Evolutionary conservation across 2,888 invertebrate genomes (phyloP).

Genomic region (Rhopalosiphum nymphaeae): DNA sequence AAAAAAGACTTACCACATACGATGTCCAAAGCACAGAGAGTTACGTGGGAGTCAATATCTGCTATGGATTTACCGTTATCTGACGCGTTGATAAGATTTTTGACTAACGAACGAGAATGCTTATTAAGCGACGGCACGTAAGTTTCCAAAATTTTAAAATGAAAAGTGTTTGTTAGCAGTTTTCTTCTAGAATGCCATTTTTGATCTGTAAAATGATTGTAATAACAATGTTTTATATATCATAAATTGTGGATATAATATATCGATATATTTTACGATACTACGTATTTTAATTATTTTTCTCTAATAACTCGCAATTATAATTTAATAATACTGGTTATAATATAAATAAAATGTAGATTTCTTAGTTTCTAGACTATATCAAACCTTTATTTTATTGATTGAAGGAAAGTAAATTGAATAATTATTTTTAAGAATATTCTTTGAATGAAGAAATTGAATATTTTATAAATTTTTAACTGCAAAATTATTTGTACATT

Average conservation of each 20-base stretch:
- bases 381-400: too few relatives aligned
- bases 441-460: too few relatives aligned
- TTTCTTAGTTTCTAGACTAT: too few relatives aligned
- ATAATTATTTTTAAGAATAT: too few relatives aligned
- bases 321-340: too few relatives aligned
- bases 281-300: too few relatives aligned
- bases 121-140: constrained; percentile 77
- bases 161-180: constrained; percentile 79
- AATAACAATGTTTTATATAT: background rate
- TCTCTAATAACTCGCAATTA: too few relatives aligned
- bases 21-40: constrained; percentile 65
- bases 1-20: constrained; percentile 64
- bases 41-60: constrained; percentile 17
- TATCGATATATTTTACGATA: too few relatives aligned
- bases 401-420: too few relatives aligned
- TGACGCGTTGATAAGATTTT: constrained; percentile 70
- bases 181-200: constrained; percentile 78
- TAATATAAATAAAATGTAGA: too few relatives aligned
- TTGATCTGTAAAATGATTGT: constrained; percentile 39
- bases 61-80: background rate
- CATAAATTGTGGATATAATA: background rate
- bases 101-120: constrained; percentile 73
- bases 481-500: too few relatives aligned
- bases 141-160: constrained; percentile 79
- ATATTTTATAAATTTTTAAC: too few relatives aligned